Evolutionary conservation across 2,888 invertebrate genomes (phyloP), one percentile per base, ranked within the genome.

Genomic region (Eledona agricola): DNA sequence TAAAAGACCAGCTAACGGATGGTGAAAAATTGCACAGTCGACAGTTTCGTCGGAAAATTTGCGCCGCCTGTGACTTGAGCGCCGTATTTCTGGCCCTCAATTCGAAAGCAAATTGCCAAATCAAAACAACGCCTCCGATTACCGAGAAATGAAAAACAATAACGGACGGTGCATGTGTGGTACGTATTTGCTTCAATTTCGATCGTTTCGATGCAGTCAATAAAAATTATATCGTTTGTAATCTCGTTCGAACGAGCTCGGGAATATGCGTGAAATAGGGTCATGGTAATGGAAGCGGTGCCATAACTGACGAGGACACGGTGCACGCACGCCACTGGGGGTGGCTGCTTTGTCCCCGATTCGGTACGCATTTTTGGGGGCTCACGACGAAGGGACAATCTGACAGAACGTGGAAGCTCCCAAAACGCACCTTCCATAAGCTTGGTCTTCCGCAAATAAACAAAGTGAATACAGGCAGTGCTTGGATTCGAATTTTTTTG

Each of bases 241-340:
- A 47, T 47, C 45, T 23, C 19, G 32, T 22, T 20, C 4, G 40
- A 40, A 40, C 31, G 26, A 40, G 17, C 15, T 20, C 10, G 45
- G 25, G 32, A 45, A 45, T 45, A 32, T 47, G 46, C 46, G 46
- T 47, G 46, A 47, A 47, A 47, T 47, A 47, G 35, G 13, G 46
- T 23, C 32, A 32, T 45, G 32, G 45, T 42, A 42, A 42, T 42
- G 42, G 42, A 40, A 40, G 10, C 11, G 28, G 5, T 15, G 40
- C 12, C 40, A 40, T 16, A 40, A 26, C 40, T 40, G 26, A 40
- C 40, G 16, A 40, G 22, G 9, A 7, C 7, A 17, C 2, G n/a
- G 5, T 20, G 35, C 20, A 35, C 35, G 20, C 22, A 35, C 20
- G 35, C 35, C 20, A 20, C 35, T 35, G 34, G 5, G 5, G 20